phyloP scores from a whole-genome alignment of 2,113 vertebrate species.

The Siniperca chuatsi region DNA sequence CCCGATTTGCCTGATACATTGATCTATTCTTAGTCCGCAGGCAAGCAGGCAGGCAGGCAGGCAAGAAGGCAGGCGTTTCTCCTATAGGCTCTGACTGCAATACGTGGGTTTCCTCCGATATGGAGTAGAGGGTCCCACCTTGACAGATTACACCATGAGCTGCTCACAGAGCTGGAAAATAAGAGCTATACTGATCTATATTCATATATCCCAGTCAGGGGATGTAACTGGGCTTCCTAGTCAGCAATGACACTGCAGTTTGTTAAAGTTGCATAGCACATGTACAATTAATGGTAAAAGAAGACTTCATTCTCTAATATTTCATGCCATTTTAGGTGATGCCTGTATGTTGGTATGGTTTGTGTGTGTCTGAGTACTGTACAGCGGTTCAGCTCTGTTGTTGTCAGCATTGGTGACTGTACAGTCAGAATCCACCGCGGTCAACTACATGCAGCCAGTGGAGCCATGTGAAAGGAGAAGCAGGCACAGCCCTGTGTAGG shows the following conservation, averaged over 20 bases:
- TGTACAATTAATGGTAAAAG: not conserved
- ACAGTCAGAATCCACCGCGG: slow-evolving; percentile 14
- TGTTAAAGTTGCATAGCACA: slow-evolving; percentile 66
- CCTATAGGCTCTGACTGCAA: slow-evolving; percentile 64
- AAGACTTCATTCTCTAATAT: not conserved
- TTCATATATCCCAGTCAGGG: slow-evolving; percentile 9
- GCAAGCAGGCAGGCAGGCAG: slow-evolving; percentile 39
- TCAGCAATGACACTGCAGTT: slow-evolving; percentile 77
- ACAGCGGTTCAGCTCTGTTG: not conserved
- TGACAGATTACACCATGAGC: slow-evolving; percentile 56
- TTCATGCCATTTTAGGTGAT: not conserved
- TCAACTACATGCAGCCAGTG: slow-evolving; percentile 42
- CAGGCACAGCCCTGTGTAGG: slow-evolving; percentile 62
- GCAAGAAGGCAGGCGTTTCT: slow-evolving; percentile 53
- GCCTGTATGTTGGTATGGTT: not conserved
- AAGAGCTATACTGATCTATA: slow-evolving; percentile 45
- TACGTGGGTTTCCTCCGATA: slow-evolving; percentile 61
- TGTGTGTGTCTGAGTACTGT: not conserved
- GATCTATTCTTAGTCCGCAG: slow-evolving; percentile 84
- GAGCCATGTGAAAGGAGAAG: slow-evolving; percentile 58
- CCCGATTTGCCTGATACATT: slow-evolving; percentile 82
- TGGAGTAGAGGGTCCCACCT: slow-evolving; percentile 57
- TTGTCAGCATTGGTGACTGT: not conserved
- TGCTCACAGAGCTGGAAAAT: slow-evolving; percentile 32
- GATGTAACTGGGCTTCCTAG: slow-evolving; percentile 30